A percentile compares a stretch with the other conserved stretches of the same genome.
Evolutionary conservation across 1,140 invertebrate species (phyloP).

Genomic region (Chymomyza costata): DNA sequence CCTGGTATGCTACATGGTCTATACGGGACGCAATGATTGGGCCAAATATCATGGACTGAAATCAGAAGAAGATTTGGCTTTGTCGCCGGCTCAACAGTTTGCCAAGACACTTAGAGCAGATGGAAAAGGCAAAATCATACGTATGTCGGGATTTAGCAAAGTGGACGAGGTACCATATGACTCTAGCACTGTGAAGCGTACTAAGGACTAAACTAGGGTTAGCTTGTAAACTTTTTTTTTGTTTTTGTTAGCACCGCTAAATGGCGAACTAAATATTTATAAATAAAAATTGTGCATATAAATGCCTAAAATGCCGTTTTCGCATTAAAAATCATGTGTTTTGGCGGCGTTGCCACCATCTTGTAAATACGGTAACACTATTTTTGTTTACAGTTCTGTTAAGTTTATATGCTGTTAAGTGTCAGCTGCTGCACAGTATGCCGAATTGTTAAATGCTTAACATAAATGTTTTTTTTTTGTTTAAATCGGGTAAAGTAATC

Average conservation of each 20-base stretch:
- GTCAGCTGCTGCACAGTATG: too few relatives aligned
- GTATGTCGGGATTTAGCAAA: conserved; percentile 59
- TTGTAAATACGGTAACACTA: too few relatives aligned
- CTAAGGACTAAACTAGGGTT: conserved; percentile 36
- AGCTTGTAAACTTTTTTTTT: background rate
- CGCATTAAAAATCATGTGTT: too few relatives aligned
- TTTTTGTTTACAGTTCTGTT: too few relatives aligned
- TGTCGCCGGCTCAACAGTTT: conserved; percentile 76
- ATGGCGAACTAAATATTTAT: too few relatives aligned
- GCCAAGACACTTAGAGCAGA: conserved; percentile 60
- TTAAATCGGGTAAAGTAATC: too few relatives aligned
- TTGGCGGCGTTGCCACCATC: too few relatives aligned
- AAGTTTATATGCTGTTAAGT: too few relatives aligned
- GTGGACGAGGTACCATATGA: conserved; percentile 68
- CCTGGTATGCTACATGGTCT: conserved; percentile 78
- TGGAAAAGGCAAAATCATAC: conserved; percentile 71
- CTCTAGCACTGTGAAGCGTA: conserved; percentile 13
- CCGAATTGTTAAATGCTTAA: too few relatives aligned
- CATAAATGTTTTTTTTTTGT: too few relatives aligned
- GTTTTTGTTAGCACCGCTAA: conserved; percentile 9
- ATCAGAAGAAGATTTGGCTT: conserved; percentile 77
- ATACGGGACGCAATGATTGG: conserved; percentile 80
- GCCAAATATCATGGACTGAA: conserved; percentile 80
- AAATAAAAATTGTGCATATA: too few relatives aligned
- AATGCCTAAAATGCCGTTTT: too few relatives aligned